These are phyloP conservation scores for Equus przewalskii DNA, from an alignment of 2,113 vertebrate genomes.

Conservation along the genomic window DNA sequence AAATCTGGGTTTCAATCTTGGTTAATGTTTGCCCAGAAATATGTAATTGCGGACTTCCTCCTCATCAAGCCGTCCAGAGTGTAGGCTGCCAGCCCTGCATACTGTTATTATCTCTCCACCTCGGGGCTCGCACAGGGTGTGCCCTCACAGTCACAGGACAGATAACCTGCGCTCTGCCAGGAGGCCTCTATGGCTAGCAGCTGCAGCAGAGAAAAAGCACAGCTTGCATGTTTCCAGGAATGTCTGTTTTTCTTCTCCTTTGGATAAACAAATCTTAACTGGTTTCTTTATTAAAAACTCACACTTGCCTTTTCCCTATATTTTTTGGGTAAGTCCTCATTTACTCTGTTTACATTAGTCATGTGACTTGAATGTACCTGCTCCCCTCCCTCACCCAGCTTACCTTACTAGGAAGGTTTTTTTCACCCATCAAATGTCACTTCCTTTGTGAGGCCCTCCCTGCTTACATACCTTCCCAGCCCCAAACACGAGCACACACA, in stretches of 20 bases:
- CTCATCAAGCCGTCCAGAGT: conserved; percentile 92
- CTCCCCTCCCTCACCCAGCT: background rate
- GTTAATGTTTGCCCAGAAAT: conserved; percentile 96
- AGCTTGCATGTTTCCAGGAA: background rate
- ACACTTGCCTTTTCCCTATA: background rate
- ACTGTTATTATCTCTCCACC: conserved; percentile 88
- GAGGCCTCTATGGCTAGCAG: conserved; percentile 43
- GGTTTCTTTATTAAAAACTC: conserved; percentile 48
- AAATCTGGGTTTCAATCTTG: conserved; percentile 89
- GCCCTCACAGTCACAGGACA: conserved; percentile 67
- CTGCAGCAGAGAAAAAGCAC: conserved; percentile 7
- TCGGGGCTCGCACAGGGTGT: conserved; percentile 84
- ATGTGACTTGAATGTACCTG: background rate
- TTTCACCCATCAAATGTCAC: background rate
- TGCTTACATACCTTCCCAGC: background rate
- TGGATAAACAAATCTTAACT: background rate
- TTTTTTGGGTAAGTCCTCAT: background rate
- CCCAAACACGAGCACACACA: too few species aligned
- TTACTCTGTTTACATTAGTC: background rate
- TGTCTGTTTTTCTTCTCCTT: background rate
- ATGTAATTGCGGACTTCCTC: conserved; percentile 95
- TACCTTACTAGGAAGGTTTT: background rate
- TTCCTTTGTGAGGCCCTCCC: background rate
- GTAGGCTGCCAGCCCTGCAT: conserved; percentile 86
- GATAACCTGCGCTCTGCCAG: conserved; percentile 85